Percentiles rank a stretch among this genome's conserved stretches.
Evolutionary conservation across 1,140 invertebrate genomes (phyloP).

Genomic region (Laupala kohalensis): DNA sequence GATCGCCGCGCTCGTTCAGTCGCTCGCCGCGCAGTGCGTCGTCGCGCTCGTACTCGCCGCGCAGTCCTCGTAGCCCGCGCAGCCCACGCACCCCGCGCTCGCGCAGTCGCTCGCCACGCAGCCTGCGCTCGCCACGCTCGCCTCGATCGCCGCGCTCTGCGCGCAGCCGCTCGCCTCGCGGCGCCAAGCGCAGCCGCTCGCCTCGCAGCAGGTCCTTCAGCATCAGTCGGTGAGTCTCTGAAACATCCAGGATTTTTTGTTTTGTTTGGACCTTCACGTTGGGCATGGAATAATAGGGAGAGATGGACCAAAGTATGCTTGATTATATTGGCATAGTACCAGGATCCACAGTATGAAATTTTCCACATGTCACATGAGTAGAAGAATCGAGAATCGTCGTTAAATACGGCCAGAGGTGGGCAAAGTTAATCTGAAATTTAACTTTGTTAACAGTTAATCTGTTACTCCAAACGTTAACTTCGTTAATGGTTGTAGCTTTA

Average conservation of each 20-base stretch:
- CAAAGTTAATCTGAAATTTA: too few relatives aligned
- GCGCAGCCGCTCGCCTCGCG: neutral
- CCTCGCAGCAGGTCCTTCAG: constrained; percentile 7
- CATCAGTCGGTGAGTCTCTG: constrained; percentile 8
- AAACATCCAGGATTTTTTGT: too few relatives aligned
- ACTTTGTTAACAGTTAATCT: too few relatives aligned
- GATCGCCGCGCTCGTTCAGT: constrained; percentile 15
- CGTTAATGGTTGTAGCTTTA: too few relatives aligned
- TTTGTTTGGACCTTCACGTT: neutral
- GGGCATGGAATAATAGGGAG: too few relatives aligned
- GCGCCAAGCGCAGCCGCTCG: neutral
- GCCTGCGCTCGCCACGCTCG: neutral
- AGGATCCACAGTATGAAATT: neutral
- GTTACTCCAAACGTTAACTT: too few relatives aligned
- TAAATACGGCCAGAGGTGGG: neutral
- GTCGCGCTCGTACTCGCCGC: constrained; percentile 3
- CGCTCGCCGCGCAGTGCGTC: constrained; percentile 4
- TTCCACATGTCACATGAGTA: too few relatives aligned
- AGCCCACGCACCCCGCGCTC: constrained; percentile 2
- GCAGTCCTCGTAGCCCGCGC: constrained; percentile 1
- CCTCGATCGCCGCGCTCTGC: neutral
- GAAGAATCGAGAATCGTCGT: neutral
- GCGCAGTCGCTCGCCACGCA: neutral
- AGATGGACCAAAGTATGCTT: too few relatives aligned
- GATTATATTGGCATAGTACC: neutral